phyloP scores from a whole-genome alignment of 1,140 invertebrate genomes.

The Neomicropteryx cornuta region DNA sequence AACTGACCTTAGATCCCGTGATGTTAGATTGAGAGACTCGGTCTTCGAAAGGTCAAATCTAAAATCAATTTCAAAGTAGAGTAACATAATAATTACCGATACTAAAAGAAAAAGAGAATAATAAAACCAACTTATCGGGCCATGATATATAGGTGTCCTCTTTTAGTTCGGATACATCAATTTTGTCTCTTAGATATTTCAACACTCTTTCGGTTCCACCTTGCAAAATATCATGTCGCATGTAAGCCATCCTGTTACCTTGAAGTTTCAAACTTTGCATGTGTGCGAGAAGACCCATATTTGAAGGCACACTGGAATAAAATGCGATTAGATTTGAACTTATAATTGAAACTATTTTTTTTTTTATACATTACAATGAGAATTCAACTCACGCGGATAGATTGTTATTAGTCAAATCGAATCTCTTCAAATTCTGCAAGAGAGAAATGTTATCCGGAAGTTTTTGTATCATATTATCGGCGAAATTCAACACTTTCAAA shows the following conservation, averaged over 20 bases:
- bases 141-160: conserved; percentile 24
- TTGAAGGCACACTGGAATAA: conserved; percentile 57
- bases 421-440: conserved; percentile 60
- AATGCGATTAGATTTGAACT: conserved; percentile 10
- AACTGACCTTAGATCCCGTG: conserved; percentile 50
- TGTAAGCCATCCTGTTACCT: conserved; percentile 71
- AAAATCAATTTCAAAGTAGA: conserved; percentile 13
- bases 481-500: conserved; percentile 62
- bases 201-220: conserved; percentile 73
- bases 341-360: conserved; percentile 1
- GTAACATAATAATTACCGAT: no score
- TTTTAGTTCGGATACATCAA: no score
- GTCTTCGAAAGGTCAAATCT: conserved; percentile 65
- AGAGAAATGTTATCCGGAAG: conserved; percentile 69
- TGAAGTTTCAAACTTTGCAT: conserved; percentile 73
- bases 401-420: conserved; percentile 77
- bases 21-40: conserved; percentile 52
- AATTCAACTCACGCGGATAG: conserved; percentile 55
- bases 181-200: conserved; percentile 60
- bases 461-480: conserved; percentile 59
- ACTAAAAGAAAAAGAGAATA: conserved; percentile 8
- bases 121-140: conserved; percentile 63
- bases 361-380: no score
- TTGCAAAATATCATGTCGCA: conserved; percentile 65
- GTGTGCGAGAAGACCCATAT: conserved; percentile 63